Base-by-base conservation (phyloP, 2,888 invertebrate genomes). In the Willowsia nigromaculata region DNA sequence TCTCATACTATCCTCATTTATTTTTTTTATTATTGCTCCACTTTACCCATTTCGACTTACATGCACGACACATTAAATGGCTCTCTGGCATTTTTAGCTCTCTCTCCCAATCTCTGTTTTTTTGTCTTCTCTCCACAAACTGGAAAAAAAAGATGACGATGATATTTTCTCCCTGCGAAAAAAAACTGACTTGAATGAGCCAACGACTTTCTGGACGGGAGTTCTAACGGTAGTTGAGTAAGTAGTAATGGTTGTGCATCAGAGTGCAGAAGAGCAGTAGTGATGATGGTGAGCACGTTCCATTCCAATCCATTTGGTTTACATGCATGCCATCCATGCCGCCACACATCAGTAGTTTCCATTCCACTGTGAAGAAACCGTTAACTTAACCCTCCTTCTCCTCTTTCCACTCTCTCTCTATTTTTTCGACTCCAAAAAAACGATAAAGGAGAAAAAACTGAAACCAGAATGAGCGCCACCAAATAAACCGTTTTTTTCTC, bases 251-350 rank as follows among this genome's bases (percentile, higher is more conserved):
- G 7, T 59, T 25, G 13, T 25, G 25, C 33, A 25, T 1, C 3
- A 65, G n/a, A 37, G 65, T 37, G 33, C 33, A 7, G 25, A 4
- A 37, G 37, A 65, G 6, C 7, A 53, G 7, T 9, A n/a, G 15
- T 18, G n/a, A n/a, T n/a, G n/a, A n/a, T 11, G 2, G 80, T 56
- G 37, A 86, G 86, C 86, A 86, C 86, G 86, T 86, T 86, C 30
- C 86, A 86, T 80, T 86, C 86, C 86, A 86, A 86, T 86, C 86
- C 86, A 86, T 86, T 86, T 86, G 80, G 86, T 80, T 86, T 80
- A 80, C 86, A 86, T 80, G 80, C 68, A 53, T 53, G 56, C 56
- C 80, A 53, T 80, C 53, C 56, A 80, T 80, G 50, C 85, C 62
- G 62, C 76, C 86, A 78, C 80, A 85, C 86, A 78, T 86, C 25